phyloP scores from a whole-genome alignment of 2,888 invertebrate genomes.

The Netelia fuscicornis region DNA sequence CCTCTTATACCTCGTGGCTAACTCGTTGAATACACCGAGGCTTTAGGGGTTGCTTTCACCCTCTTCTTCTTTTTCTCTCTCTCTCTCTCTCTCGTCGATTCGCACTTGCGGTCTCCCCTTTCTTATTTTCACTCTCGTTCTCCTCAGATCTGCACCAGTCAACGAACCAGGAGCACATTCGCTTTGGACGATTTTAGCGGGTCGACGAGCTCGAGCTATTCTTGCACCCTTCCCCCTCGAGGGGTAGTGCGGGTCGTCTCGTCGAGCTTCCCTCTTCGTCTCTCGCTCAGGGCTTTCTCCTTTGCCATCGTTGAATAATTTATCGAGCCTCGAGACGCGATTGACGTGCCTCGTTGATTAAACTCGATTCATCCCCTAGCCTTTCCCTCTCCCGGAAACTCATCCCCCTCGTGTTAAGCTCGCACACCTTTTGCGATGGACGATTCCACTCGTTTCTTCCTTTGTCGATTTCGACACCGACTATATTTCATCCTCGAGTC shows the following conservation, averaged over 20 bases:
- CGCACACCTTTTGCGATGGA: conserved; percentile 34
- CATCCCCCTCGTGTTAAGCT: conserved; percentile 16
- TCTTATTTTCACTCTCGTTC: conserved; percentile 23
- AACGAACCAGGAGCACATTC: conserved; percentile 48
- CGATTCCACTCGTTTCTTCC: conserved; percentile 33
- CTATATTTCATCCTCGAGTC: conserved; percentile 10
- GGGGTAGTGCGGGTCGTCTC: neutral
- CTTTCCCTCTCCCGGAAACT: conserved; percentile 21
- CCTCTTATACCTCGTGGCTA: conserved; percentile 54
- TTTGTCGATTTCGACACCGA: neutral
- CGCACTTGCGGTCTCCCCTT: conserved; percentile 42
- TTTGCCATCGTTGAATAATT: conserved; percentile 65
- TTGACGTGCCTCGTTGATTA: conserved; percentile 68
- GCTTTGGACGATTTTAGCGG: conserved; percentile 53
- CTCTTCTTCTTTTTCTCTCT: neutral
- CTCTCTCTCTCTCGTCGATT: conserved; percentile 21
- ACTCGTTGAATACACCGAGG: conserved; percentile 67
- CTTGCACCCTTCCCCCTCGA: conserved; percentile 23
- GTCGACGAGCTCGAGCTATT: conserved; percentile 48
- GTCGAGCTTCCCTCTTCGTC: conserved; percentile 20
- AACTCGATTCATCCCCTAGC: conserved; percentile 65
- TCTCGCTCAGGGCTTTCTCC: conserved; percentile 38
- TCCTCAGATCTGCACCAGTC: conserved; percentile 42
- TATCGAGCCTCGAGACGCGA: conserved; percentile 56
- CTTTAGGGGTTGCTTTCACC: conserved; percentile 32